These are phyloP conservation scores for Eudemis profundana DNA, from an alignment of 2,888 invertebrate genomes.

Conservation along the genomic window DNA sequence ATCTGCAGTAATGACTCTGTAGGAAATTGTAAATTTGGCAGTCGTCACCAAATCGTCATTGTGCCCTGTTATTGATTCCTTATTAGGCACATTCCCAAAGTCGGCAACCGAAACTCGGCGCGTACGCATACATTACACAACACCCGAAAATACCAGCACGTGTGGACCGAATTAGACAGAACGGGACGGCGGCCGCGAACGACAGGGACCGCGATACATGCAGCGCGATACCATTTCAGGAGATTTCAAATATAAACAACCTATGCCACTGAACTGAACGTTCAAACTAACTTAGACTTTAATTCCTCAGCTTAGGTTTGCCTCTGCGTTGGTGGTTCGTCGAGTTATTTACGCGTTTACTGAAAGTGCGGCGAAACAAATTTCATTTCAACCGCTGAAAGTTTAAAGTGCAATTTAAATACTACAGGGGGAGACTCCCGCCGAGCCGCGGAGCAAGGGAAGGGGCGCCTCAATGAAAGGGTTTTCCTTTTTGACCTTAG, in stretches of 20 bases:
- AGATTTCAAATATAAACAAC: slow-evolving; percentile 45
- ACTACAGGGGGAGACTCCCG: slow-evolving; percentile 54
- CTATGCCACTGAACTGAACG: slow-evolving; percentile 53
- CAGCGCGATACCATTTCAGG: slow-evolving; percentile 78
- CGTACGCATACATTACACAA: slow-evolving; percentile 48
- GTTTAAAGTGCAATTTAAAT: slow-evolving; percentile 77
- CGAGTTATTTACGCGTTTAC: slow-evolving; percentile 71
- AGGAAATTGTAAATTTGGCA: too few species aligned
- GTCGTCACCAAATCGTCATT: neutral
- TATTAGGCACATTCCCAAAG: slow-evolving; percentile 34
- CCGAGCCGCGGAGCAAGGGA: slow-evolving; percentile 52
- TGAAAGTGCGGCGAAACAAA: slow-evolving; percentile 69
- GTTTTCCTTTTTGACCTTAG: slow-evolving; percentile 21
- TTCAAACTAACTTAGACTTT: slow-evolving; percentile 40
- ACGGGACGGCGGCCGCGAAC: slow-evolving; percentile 50
- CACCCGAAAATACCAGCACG: slow-evolving; percentile 62
- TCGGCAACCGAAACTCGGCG: slow-evolving; percentile 25
- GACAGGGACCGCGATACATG: slow-evolving; percentile 56
- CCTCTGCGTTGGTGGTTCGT: slow-evolving; percentile 39
- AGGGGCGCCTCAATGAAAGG: slow-evolving; percentile 42
- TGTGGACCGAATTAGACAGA: slow-evolving; percentile 60
- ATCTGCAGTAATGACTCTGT: too few species aligned
- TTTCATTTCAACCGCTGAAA: slow-evolving; percentile 77
- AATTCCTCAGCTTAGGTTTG: slow-evolving; percentile 49
- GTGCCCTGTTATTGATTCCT: slow-evolving; percentile 8